Percentiles rank a stretch among this genome's conserved stretches.
Evolutionary conservation across 2,113 vertebrate species (phyloP).

Genomic region (Sigmodon hispidus): DNA sequence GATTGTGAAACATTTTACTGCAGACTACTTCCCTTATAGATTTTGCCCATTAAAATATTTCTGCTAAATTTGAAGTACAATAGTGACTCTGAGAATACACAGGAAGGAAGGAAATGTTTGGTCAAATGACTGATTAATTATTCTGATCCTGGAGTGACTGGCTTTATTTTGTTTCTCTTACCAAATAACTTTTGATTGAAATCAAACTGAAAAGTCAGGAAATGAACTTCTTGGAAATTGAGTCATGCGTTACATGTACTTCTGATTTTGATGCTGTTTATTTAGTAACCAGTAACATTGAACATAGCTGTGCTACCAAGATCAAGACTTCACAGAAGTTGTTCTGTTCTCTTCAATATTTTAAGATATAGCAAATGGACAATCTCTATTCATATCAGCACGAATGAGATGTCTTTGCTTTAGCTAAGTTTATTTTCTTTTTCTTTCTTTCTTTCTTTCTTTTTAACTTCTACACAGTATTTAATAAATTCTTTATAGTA

Average conservation of each 20-base stretch:
- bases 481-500: no score
- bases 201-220: slow-evolving; percentile 76
- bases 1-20: slow-evolving; percentile 60
- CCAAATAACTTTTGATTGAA: slow-evolving; percentile 89
- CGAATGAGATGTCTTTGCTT: slow-evolving; percentile 31
- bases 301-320: slow-evolving; percentile 13
- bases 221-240: slow-evolving; percentile 79
- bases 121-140: slow-evolving; percentile 89
- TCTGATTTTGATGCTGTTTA: slow-evolving; percentile 69
- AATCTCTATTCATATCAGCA: not conserved
- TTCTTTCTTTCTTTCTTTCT: no score
- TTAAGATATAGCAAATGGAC: not conserved
- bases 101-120: slow-evolving; percentile 83
- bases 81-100: slow-evolving; percentile 84
- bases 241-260: slow-evolving; percentile 70
- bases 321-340: slow-evolving; percentile 41
- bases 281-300: slow-evolving; percentile 72
- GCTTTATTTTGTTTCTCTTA: slow-evolving; percentile 87
- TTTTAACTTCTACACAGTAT: no score
- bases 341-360: slow-evolving; percentile 35
- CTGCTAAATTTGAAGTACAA: slow-evolving; percentile 67
- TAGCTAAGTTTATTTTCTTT: slow-evolving; percentile 37
- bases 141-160: slow-evolving; percentile 86
- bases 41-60: slow-evolving; percentile 65
- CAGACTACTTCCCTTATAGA: slow-evolving; percentile 69